Evolutionary conservation across 1,140 invertebrate genomes (phyloP).

Genomic region (Ladona fulva): DNA sequence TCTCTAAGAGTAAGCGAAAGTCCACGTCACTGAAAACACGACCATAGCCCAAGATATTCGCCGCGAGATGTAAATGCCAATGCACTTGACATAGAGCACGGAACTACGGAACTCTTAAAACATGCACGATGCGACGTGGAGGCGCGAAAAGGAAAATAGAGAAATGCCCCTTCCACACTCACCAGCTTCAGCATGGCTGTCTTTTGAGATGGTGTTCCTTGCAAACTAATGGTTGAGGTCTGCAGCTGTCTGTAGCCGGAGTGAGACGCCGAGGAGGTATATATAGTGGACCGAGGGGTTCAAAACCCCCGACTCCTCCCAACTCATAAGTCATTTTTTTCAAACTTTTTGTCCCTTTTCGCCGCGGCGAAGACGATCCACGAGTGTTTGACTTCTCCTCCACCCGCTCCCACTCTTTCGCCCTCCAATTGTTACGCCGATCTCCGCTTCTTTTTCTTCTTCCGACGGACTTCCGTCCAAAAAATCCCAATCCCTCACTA

Average conservation of each 20-base stretch:
- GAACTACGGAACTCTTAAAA: no score
- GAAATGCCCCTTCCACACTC: neutral
- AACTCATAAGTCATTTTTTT: neutral
- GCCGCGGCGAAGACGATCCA: no score
- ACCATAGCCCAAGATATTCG: no score
- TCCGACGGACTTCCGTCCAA: no score
- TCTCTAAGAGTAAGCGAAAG: no score
- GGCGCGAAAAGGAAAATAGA: neutral
- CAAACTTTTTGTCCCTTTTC: neutral
- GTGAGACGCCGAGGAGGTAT: neutral
- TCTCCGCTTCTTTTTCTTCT: neutral
- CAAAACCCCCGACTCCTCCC: neutral
- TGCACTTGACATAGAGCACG: no score
- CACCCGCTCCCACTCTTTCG: neutral
- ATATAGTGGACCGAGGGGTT: neutral
- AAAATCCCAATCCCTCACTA: no score
- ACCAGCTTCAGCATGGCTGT: slow-evolving; percentile 2
- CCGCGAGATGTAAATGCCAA: no score
- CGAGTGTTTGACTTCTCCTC: neutral
- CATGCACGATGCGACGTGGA: no score
- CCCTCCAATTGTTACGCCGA: neutral
- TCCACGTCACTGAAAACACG: no score
- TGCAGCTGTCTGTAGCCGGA: neutral
- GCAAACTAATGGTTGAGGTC: neutral
- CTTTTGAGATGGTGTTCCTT: neutral